These are phyloP conservation scores for Lonchura striata DNA, from an alignment of 2,113 vertebrate genomes.

Conservation along the genomic window DNA sequence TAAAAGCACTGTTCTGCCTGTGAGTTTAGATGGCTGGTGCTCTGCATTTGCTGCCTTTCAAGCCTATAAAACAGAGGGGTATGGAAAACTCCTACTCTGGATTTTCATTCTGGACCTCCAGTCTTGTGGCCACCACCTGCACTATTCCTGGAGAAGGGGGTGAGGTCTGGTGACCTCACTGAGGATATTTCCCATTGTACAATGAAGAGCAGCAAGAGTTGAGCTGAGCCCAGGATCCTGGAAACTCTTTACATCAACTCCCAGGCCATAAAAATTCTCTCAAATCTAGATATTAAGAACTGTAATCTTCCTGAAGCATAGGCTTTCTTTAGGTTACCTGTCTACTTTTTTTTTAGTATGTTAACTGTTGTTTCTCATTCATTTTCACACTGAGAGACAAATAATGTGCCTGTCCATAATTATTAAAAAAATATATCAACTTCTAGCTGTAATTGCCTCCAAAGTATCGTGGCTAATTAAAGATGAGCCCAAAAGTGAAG, in stretches of 20 bases:
- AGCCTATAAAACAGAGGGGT: background rate
- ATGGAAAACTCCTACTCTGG: background rate
- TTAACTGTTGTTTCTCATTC: background rate
- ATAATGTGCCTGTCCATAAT: background rate
- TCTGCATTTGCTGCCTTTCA: background rate
- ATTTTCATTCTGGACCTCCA: background rate
- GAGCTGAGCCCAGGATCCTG: background rate
- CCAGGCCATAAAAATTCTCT: background rate
- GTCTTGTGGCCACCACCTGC: background rate
- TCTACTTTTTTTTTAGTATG: background rate
- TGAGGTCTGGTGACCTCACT: background rate
- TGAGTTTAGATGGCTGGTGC: background rate
- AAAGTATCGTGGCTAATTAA: slow-evolving; percentile 30
- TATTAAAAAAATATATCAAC: background rate
- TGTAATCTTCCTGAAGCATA: background rate
- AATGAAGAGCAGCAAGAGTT: background rate
- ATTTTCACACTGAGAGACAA: background rate
- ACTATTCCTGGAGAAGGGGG: background rate
- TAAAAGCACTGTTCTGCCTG: background rate
- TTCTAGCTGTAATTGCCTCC: background rate
- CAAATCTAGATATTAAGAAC: background rate
- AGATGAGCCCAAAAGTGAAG: slow-evolving; percentile 14
- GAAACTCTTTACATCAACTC: background rate
- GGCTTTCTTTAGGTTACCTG: background rate
- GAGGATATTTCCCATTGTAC: fast-evolving